Conservation (phyloP, 2,888 invertebrate genomes). For the Exephanes ischioxanthus region DNA sequence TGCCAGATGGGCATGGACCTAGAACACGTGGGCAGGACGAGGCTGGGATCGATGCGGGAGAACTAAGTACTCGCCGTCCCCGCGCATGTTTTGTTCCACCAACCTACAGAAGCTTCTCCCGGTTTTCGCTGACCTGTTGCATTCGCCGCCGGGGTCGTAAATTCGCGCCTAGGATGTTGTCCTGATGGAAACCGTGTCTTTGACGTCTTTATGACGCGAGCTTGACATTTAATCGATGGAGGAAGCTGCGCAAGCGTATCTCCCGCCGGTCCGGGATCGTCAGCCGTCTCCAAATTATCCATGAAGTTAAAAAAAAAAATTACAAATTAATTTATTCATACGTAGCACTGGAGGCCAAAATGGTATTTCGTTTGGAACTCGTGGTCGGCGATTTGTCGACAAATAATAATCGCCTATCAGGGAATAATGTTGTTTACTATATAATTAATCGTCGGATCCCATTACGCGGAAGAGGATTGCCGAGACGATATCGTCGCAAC, state of each 20-base stretch:
- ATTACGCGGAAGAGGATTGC: constrained; percentile 53
- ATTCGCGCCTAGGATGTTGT: constrained; percentile 84
- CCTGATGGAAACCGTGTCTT: constrained; percentile 84
- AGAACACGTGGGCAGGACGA: not conserved
- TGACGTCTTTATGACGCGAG: constrained; percentile 84
- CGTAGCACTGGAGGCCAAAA: not conserved
- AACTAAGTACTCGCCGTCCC: not conserved
- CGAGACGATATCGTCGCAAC: constrained; percentile 13
- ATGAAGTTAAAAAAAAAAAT: constrained; percentile 1
- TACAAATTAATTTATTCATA: not conserved
- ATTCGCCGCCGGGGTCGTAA: constrained; percentile 78
- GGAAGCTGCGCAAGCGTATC: constrained; percentile 66
- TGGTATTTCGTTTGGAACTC: constrained; percentile 18
- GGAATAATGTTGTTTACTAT: constrained; percentile 50
- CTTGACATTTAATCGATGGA: constrained; percentile 84
- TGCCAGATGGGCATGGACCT: not conserved
- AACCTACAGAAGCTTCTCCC: constrained; percentile 15
- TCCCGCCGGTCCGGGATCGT: not conserved
- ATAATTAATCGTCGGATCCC: constrained; percentile 56
- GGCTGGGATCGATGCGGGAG: not conserved
- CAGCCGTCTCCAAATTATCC: not conserved
- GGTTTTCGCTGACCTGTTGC: constrained; percentile 81
- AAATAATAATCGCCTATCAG: constrained; percentile 15
- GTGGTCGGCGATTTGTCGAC: not conserved
- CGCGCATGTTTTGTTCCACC: constrained; percentile 17